phyloP scores from a whole-genome alignment of 2,888 invertebrate species.

The Griposia aprilina region DNA sequence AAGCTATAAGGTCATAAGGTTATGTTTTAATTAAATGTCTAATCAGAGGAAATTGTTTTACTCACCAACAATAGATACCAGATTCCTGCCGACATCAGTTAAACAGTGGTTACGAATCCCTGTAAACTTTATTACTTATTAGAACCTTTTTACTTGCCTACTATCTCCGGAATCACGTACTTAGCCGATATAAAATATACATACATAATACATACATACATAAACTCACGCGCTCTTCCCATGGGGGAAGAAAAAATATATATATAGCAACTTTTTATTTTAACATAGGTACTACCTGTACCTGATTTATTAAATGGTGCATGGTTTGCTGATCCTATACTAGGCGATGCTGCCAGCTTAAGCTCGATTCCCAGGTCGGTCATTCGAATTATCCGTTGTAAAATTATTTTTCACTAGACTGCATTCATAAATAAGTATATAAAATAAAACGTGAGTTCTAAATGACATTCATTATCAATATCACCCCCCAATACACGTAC shows the following conservation, averaged over 20 bases:
- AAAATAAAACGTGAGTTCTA: too few relatives aligned
- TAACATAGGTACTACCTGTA: background rate
- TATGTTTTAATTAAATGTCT: conserved; percentile 50
- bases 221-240: too few relatives aligned
- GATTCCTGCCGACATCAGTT: background rate
- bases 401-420: background rate
- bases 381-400: background rate
- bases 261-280: background rate
- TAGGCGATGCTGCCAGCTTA: background rate
- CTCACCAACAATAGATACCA: conserved; percentile 11
- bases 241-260: too few relatives aligned
- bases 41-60: conserved; percentile 41
- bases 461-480: too few relatives aligned
- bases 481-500: too few relatives aligned
- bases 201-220: too few relatives aligned
- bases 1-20: conserved; percentile 70
- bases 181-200: background rate
- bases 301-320: background rate
- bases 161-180: background rate
- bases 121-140: background rate
- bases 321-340: background rate
- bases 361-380: background rate
- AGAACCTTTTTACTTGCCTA: background rate
- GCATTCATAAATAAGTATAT: background rate
- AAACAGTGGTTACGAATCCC: background rate